These are phyloP conservation scores for Schizothorax lantsangensis DNA, from an alignment of 2,797 vertebrate species.

Conservation along the genomic window DNA sequence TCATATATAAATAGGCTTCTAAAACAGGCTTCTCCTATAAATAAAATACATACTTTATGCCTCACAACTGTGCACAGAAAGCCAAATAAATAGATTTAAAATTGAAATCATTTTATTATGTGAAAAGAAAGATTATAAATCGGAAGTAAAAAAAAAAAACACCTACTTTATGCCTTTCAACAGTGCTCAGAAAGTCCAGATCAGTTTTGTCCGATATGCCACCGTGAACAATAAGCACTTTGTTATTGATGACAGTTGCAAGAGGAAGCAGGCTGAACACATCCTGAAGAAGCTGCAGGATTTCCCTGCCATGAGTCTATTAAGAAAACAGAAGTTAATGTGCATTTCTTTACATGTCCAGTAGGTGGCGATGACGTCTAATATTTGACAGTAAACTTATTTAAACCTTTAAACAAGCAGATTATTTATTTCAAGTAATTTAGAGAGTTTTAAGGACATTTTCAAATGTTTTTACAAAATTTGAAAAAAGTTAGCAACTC, in stretches of 20 bases:
- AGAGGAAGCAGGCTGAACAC: slow-evolving; percentile 93
- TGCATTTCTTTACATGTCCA: slow-evolving; percentile 19
- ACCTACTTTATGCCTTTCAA: slow-evolving; percentile 90
- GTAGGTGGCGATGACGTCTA: slow-evolving; percentile 25
- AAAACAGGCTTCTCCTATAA: background rate
- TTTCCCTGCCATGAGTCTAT: slow-evolving; percentile 85
- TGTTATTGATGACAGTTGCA: slow-evolving; percentile 90
- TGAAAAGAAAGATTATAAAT: background rate
- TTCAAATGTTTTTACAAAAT: background rate
- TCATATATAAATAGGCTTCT: background rate
- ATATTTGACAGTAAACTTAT: background rate
- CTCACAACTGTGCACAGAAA: slow-evolving; percentile 84
- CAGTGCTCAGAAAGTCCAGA: slow-evolving; percentile 82
- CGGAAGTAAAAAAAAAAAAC: background rate
- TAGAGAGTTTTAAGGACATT: background rate
- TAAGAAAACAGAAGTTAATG: background rate
- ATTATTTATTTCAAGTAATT: background rate
- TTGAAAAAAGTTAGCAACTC: background rate
- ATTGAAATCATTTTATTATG: background rate
- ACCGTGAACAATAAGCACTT: slow-evolving; percentile 92
- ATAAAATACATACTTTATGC: slow-evolving; percentile 81
- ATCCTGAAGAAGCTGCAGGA: slow-evolving; percentile 87
- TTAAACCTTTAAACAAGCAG: background rate
- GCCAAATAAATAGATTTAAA: slow-evolving; percentile 65
- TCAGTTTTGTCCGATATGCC: slow-evolving; percentile 94